Evolutionary conservation across 2,113 vertebrate species (phyloP).

Genomic region (Pomatorhinus ruficollis): DNA sequence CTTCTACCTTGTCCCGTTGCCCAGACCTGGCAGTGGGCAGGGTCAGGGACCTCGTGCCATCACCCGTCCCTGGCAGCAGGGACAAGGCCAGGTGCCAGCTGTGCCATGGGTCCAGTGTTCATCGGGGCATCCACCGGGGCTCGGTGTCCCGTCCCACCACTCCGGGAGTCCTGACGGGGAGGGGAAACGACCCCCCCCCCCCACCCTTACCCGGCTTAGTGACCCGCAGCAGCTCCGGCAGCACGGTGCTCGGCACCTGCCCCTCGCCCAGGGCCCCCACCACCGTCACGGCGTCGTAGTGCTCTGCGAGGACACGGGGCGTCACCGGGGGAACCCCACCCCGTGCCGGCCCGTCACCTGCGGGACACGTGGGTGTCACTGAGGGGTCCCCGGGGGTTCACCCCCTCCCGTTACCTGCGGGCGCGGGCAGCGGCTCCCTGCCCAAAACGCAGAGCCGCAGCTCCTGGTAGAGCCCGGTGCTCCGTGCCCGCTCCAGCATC

Average conservation of each 20-base stretch:
- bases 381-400: too few species aligned
- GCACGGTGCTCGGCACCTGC: constrained; percentile 72
- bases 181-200: neutral
- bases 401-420: constrained; percentile 72
- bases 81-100: neutral
- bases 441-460: constrained; percentile 79
- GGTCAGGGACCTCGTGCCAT: neutral
- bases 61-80: fast-evolving
- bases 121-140: neutral
- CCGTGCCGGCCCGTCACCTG: neutral
- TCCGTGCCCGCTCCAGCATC: constrained; percentile 81
- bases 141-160: too few species aligned
- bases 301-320: constrained; percentile 43
- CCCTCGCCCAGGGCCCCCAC: constrained; percentile 84
- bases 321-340: neutral
- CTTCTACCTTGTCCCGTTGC: neutral
- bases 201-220: constrained; percentile 84
- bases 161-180: fast-evolving
- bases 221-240: constrained; percentile 80
- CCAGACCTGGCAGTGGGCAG: neutral
- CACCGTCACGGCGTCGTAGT: constrained; percentile 82
- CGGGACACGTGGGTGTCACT: neutral
- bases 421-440: constrained; percentile 73
- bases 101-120: neutral
- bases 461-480: constrained; percentile 77